Percentiles rank a stretch among this genome's conserved stretches.
Evolutionary conservation across 1,140 invertebrate species (phyloP).

Genomic region (Trichonephila clavipes): DNA sequence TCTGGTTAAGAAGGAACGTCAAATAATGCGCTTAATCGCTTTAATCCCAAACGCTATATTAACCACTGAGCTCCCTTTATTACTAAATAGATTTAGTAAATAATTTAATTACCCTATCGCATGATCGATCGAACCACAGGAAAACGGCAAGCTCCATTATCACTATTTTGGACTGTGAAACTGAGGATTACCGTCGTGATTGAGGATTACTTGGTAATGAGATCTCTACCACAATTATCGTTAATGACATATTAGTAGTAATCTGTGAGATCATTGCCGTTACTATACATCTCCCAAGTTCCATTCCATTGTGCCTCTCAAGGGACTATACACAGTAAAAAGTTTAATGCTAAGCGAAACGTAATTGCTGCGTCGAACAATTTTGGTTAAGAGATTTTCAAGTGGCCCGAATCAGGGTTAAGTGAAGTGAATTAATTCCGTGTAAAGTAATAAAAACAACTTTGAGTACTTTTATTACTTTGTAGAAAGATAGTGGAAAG

Average conservation of each 20-base stretch:
- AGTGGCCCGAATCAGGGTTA: neutral
- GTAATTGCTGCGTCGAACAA: neutral
- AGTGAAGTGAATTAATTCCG: neutral
- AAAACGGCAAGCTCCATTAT: neutral
- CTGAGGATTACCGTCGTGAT: constrained; percentile 32
- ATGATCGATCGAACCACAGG: neutral
- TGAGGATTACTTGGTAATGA: constrained; percentile 38
- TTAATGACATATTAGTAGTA: constrained; percentile 44
- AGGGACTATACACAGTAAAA: neutral
- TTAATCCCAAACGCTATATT: constrained; percentile 21
- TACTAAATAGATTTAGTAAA: constrained; percentile 15
- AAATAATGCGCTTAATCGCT: neutral
- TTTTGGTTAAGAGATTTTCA: neutral
- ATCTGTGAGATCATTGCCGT: constrained; percentile 11
- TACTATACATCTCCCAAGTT: neutral
- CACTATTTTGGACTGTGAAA: constrained; percentile 9
- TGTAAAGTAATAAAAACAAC: neutral
- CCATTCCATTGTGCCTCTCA: neutral
- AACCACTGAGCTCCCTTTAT: constrained; percentile 15
- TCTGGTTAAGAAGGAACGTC: neutral
- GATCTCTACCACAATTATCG: constrained; percentile 35
- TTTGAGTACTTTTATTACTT: neutral
- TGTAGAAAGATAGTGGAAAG: neutral
- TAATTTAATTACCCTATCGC: constrained; percentile 50
- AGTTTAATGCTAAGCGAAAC: neutral